phyloP scores from a whole-genome alignment of 1,140 invertebrate species.

The Drosophila sp. region DNA sequence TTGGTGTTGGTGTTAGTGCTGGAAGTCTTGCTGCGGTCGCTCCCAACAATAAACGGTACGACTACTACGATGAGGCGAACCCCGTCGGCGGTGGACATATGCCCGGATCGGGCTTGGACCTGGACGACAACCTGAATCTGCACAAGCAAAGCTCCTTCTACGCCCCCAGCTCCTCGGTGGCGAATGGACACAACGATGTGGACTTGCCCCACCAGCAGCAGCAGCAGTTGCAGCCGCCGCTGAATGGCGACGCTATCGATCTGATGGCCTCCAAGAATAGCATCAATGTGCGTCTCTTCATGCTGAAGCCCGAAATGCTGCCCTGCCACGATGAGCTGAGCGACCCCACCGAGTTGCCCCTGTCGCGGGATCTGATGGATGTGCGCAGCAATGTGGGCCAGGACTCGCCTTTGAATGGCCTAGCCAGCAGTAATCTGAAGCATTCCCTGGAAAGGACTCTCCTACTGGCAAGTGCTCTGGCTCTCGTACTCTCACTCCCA shows the following conservation, averaged over 20 bases:
- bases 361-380: constrained; percentile 84
- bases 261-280: constrained; percentile 62
- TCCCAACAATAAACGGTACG: constrained; percentile 67
- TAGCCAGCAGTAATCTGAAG: constrained; percentile 2
- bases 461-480: not conserved
- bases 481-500: not conserved
- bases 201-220: constrained; percentile 49
- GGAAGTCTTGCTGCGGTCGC: constrained; percentile 57
- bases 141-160: constrained; percentile 73
- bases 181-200: constrained; percentile 63
- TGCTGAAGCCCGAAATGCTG: constrained; percentile 86
- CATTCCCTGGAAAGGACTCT: not conserved
- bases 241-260: constrained; percentile 51
- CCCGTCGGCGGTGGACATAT: constrained; percentile 45
- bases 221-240: not conserved
- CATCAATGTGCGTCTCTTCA: constrained; percentile 84
- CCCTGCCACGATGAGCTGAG: constrained; percentile 87
- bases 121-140: constrained; percentile 74
- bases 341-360: constrained; percentile 85
- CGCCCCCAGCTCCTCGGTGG: constrained; percentile 23
- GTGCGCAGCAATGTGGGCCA: constrained; percentile 73
- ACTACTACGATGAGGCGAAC: constrained; percentile 68
- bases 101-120: constrained; percentile 47
- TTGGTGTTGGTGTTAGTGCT: constrained; percentile 23
- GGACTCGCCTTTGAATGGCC: constrained; percentile 49